Evolutionary conservation across 2,888 invertebrate species (phyloP), one percentile per base, ranked within the genome.

Genomic region (Gymnocheta viridis): DNA sequence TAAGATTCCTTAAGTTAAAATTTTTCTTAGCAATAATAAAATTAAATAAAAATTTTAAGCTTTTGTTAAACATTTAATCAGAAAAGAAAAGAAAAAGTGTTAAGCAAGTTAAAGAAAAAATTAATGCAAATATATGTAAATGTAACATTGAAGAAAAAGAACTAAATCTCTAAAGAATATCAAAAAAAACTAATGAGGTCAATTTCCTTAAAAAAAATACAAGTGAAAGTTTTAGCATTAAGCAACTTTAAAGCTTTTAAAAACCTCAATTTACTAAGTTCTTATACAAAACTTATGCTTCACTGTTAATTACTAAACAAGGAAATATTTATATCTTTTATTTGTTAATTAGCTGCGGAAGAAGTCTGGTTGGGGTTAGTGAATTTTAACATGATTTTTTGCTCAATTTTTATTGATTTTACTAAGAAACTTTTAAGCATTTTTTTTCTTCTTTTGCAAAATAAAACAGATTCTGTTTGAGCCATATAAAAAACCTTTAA

Each of bases 401-500:
- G 24, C 4, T 22, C 0, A 38, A 41, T 14, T 38, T 60, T 60
- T 38, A 32, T 49, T 35, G 19, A 27, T 22, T 32, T 64, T 10
- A 27, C 19, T 5, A 32, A 58, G 12, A 35, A 35, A 4, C 1
- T 38, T 22, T 35, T 22, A 58, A 38, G 60, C 32, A 56, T 10
- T 9, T 7, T 32, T 56, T 56, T 32, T 32, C 2, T 14, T 54
- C 41, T 14, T 10, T 5, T 47, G 51, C 4, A 14, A 12, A 56
- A 56, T 2, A 47, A 32, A 29, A 2, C 29, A 56, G 9, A 22
- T 58, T 29, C 4, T 22, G 19, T 14, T 60, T 73, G 6, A 47
- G 24, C 17, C 12, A 86, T 90, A 90, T 90, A 90, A 90, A 89
- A 76, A 88, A 86, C 86, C 81, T 85, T 87, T 88, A 82, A 77